phyloP scores from a whole-genome alignment of 2,888 invertebrate species.

The Ceratothoa steindachneri region DNA sequence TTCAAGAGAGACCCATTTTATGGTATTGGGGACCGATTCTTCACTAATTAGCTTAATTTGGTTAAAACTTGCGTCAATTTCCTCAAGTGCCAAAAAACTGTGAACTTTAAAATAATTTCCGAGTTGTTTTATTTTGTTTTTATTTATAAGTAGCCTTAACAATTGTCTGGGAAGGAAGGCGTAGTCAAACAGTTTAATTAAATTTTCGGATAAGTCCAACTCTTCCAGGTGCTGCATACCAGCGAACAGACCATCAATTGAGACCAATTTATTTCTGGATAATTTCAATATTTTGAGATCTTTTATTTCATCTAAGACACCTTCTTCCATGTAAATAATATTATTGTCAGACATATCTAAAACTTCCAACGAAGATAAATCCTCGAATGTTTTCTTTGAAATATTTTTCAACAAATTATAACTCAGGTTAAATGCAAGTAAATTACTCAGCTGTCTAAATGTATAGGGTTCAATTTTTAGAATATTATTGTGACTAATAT shows the following conservation, averaged over 20 bases:
- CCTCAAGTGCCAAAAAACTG: conserved; percentile 24
- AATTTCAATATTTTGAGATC: conserved; percentile 19
- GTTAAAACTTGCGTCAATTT: conserved; percentile 33
- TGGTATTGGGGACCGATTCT: conserved; percentile 34
- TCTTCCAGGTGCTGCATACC: conserved; percentile 31
- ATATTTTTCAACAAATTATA: conserved; percentile 23
- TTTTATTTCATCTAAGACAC: conserved; percentile 24
- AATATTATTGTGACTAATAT: conserved; percentile 30
- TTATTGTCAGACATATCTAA: conserved; percentile 27
- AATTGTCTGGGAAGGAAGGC: conserved; percentile 69
- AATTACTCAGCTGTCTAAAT: conserved; percentile 28
- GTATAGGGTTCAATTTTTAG: conserved; percentile 23
- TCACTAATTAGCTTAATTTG: conserved; percentile 23
- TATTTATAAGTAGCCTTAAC: conserved; percentile 76
- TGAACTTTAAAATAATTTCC: conserved; percentile 49
- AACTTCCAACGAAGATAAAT: conserved; percentile 21
- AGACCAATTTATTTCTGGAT: conserved; percentile 22
- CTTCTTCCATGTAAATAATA: conserved; percentile 25
- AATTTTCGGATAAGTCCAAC: conserved; percentile 30
- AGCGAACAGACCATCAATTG: conserved; percentile 35
- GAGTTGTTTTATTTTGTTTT: conserved; percentile 63
- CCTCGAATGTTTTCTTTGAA: conserved; percentile 18
- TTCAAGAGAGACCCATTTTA: conserved; percentile 19
- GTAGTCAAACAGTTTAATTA: conserved; percentile 65
- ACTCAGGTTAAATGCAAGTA: conserved; percentile 27